phyloP scores from a whole-genome alignment of 2,888 invertebrate genomes.

The Nomada lathburiana region DNA sequence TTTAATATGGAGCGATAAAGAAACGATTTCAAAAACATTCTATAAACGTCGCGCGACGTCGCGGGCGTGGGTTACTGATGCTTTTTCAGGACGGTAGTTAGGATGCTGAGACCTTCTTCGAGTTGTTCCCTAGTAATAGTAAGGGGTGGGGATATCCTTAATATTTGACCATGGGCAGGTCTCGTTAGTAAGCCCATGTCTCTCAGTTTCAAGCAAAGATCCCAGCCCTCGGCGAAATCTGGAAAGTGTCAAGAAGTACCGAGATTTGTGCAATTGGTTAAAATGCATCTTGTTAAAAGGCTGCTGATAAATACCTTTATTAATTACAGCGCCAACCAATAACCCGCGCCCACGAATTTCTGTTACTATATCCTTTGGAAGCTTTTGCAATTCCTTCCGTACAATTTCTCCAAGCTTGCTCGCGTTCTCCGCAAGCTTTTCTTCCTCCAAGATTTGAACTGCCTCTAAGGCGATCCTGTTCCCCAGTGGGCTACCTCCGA shows the following conservation, averaged over 20 bases:
- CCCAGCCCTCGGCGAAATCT: conserved; percentile 88
- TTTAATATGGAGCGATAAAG: neutral
- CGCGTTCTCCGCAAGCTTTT: conserved; percentile 90
- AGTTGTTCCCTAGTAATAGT: conserved; percentile 87
- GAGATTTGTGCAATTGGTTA: neutral
- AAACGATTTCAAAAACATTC: neutral
- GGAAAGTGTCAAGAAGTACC: conserved; percentile 33
- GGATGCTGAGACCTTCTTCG: conserved; percentile 86
- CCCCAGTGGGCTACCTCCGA: conserved; percentile 93
- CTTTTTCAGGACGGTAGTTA: conserved; percentile 80
- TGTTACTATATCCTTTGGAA: conserved; percentile 88
- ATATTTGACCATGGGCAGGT: conserved; percentile 90
- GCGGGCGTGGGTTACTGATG: conserved; percentile 36
- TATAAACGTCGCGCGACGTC: too few species aligned
- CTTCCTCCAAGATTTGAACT: conserved; percentile 90
- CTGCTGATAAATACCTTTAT: conserved; percentile 85
- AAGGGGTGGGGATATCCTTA: conserved; percentile 90
- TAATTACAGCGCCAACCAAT: conserved; percentile 91
- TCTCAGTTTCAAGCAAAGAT: conserved; percentile 87
- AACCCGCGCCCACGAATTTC: conserved; percentile 91
- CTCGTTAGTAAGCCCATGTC: conserved; percentile 90
- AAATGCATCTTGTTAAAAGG: neutral
- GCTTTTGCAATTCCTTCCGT: conserved; percentile 86
- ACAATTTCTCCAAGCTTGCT: conserved; percentile 89
- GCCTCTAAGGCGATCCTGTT: conserved; percentile 91